Base-by-base conservation (phyloP, 2,113 vertebrate species). In the Dicerorhinus sumatrensis region DNA sequence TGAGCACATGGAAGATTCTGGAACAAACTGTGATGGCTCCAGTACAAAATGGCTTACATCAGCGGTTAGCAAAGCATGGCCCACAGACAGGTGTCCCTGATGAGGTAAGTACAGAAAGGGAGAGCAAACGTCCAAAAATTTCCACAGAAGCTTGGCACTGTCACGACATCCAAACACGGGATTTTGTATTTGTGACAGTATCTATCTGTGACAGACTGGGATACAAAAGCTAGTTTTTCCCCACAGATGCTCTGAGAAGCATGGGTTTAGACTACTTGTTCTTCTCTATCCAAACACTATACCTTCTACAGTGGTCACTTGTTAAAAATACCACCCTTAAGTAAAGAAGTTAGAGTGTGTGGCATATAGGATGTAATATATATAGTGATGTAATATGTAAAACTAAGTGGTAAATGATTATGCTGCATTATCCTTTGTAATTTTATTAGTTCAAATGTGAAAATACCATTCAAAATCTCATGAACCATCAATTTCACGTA, bases 81-180 rank as follows among this genome's bases (percentile, higher is more conserved):
- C 31, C n/a, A 1, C 16, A n/a, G 56, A 56, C 3, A 3, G 62
- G 79, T 9, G 8, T 60, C 56, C 42, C 33, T 0, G 3, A 29
- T 14, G 12, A 58, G 18, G n/a, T 29, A 85, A 63, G 63, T 39
- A 54, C 9, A 89, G 65, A 93, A 62, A 88, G 21, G 13, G 33
- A 63, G 58, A 84, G 27, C 76, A n/a, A 46, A 54, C 16, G 31
- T 39, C 75, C 39, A 17, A 46, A 79, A 83, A 23, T 20, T 10
- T 63, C 77, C 83, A 33, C 0, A 54, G 89, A 39, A 56, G 60
- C 67, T 8, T 46, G 60, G 39, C 31, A 25, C 48, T 3, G n/a
- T 10, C 79, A 29, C 7, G 8, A 7, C 29, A 18, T 8, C 12
- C 0, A 1, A 31, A n/a, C 23, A 1, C 1, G 14, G 0, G 5